Evolutionary conservation across 2,113 vertebrate species (phyloP).

Genomic region (Mola mola): DNA sequence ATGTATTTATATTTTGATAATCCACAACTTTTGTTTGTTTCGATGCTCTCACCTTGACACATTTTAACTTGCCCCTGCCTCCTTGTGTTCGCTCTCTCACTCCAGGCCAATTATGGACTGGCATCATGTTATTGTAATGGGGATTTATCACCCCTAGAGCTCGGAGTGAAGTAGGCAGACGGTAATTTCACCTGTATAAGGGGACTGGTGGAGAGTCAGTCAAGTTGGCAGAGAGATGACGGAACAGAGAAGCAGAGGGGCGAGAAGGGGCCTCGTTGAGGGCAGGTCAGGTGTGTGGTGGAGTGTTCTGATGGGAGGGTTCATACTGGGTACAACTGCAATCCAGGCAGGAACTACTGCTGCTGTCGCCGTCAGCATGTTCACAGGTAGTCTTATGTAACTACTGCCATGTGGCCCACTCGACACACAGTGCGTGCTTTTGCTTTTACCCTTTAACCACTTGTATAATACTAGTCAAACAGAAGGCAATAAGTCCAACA

Average conservation of each 20-base stretch:
- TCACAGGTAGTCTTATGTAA: constrained; percentile 70
- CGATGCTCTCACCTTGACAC: neutral
- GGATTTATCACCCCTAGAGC: constrained; percentile 51
- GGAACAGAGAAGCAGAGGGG: neutral
- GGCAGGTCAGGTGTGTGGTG: constrained; percentile 1
- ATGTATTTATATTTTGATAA: neutral
- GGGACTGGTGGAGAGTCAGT: neutral
- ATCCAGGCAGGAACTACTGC: constrained; percentile 1
- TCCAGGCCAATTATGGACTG: constrained; percentile 58
- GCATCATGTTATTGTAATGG: constrained; percentile 54
- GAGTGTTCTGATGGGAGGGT: constrained; percentile 13
- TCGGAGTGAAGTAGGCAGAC: constrained; percentile 15
- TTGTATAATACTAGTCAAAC: constrained; percentile 63
- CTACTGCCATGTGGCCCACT: constrained; percentile 41
- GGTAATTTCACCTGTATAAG: neutral
- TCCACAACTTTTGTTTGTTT: neutral
- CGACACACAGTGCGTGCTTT: constrained; percentile 39
- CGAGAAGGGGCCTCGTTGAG: neutral
- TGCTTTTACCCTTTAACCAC: constrained; percentile 65
- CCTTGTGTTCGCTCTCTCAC: neutral
- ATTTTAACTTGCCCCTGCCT: neutral
- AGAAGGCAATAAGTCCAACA: constrained; percentile 46
- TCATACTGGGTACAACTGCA: constrained; percentile 33
- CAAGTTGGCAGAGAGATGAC: neutral
- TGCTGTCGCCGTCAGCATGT: constrained; percentile 32